phyloP scores from a whole-genome alignment of 1,140 invertebrate genomes.

The Lordiphosa mommai region DNA sequence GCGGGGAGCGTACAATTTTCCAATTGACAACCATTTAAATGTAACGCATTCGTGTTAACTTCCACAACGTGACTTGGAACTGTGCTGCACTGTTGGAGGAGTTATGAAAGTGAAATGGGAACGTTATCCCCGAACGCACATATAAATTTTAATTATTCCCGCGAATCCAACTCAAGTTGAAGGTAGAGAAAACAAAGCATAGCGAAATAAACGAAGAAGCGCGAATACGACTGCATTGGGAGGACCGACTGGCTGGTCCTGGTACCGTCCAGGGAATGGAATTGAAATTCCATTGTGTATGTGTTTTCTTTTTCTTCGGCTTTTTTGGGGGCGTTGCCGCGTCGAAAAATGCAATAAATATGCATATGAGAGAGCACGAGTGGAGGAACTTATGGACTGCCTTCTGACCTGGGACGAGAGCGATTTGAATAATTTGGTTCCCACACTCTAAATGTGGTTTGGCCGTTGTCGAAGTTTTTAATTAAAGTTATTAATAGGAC shows the following conservation, averaged over 20 bases:
- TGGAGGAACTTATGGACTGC: conserved; percentile 41
- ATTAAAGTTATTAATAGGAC: conserved; percentile 77
- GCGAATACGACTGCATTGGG: conserved; percentile 53
- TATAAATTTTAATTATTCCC: conserved; percentile 75
- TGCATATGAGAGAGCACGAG: conserved; percentile 72
- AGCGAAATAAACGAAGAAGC: conserved; percentile 37
- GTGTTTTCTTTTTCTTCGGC: conserved; percentile 2
- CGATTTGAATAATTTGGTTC: conserved; percentile 79
- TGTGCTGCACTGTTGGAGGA: conserved; percentile 34
- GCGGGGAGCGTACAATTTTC: conserved; percentile 28
- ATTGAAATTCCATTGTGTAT: conserved; percentile 79
- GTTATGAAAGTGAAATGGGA: conserved; percentile 71
- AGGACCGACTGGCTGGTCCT: conserved; percentile 19
- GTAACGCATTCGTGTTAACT: conserved; percentile 42
- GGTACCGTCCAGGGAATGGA: conserved; percentile 56
- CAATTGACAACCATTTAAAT: conserved; percentile 54
- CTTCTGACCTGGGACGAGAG: conserved; percentile 5
- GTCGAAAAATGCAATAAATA: conserved; percentile 80
- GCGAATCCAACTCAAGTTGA: conserved; percentile 38
- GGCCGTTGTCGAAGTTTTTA: conserved; percentile 45
- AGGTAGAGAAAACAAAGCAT: conserved; percentile 27
- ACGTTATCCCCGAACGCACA: conserved; percentile 33
- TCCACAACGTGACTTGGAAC: conserved; percentile 25
- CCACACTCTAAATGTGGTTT: conserved; percentile 50
- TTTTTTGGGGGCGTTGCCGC: conserved; percentile 76